Percentiles rank a stretch among this genome's conserved stretches.
Evolutionary conservation across 2,113 vertebrate genomes (phyloP).

Genomic region (Stigmatopora nigra): DNA sequence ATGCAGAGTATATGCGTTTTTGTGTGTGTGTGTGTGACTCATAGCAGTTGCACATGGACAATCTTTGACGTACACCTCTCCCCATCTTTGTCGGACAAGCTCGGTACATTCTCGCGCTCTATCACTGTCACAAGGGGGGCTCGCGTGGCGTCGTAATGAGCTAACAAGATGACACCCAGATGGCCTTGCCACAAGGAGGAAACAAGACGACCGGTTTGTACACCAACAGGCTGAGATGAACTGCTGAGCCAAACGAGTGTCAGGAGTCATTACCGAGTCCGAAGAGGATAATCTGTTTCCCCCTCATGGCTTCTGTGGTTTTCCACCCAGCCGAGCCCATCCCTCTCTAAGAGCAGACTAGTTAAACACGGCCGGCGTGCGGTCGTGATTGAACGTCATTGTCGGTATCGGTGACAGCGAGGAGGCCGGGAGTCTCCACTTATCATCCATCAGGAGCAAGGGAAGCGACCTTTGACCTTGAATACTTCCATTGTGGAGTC

Average conservation of each 20-base stretch:
- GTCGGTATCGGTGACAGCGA: slow-evolving; percentile 61
- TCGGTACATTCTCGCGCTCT: slow-evolving; percentile 44
- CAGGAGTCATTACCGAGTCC: slow-evolving; percentile 61
- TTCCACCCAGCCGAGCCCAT: slow-evolving; percentile 42
- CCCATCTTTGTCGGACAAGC: slow-evolving; percentile 38
- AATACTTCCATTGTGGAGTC: background rate
- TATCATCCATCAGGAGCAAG: slow-evolving; percentile 37
- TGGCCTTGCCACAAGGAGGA: slow-evolving; percentile 53
- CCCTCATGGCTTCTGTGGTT: slow-evolving; percentile 63
- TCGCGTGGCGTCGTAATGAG: slow-evolving; percentile 50
- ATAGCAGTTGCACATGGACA: slow-evolving; percentile 48
- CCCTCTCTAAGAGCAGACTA: slow-evolving; percentile 53
- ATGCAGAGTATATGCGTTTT: slow-evolving; percentile 59
- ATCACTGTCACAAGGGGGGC: slow-evolving; percentile 59
- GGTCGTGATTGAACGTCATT: slow-evolving; percentile 60
- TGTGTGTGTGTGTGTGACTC: slow-evolving; percentile 55
- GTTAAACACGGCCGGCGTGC: slow-evolving; percentile 46
- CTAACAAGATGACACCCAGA: slow-evolving; percentile 67
- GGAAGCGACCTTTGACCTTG: background rate
- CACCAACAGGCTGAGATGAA: slow-evolving; percentile 43
- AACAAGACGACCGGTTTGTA: slow-evolving; percentile 47
- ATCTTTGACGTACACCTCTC: slow-evolving; percentile 39
- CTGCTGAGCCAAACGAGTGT: slow-evolving; percentile 53
- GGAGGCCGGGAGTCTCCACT: slow-evolving; percentile 59
- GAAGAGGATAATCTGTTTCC: slow-evolving; percentile 62